Percentiles rank a stretch among this genome's conserved stretches.
Evolutionary conservation across 2,888 invertebrate genomes (phyloP).

Genomic region (Stratiomys singularior): DNA sequence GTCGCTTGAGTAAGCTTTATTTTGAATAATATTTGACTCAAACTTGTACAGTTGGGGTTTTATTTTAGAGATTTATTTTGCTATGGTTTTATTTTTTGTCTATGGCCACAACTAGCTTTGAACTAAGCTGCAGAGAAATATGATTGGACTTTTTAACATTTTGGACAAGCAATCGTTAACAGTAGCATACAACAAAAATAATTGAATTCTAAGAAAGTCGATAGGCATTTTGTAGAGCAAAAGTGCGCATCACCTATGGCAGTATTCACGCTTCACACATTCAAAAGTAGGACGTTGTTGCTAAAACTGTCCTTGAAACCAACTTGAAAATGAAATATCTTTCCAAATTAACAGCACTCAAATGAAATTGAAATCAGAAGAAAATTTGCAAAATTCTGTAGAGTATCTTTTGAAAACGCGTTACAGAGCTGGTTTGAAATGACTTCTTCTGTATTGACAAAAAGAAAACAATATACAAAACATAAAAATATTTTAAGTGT

Average conservation of each 20-base stretch:
- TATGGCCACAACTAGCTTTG: background rate
- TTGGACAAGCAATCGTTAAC: background rate
- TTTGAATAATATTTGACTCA: slow-evolving; percentile 21
- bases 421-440: slow-evolving; percentile 29
- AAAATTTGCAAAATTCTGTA: background rate
- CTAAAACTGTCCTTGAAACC: no score
- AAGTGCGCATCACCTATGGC: no score
- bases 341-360: no score
- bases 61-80: background rate
- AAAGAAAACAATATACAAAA: slow-evolving; percentile 28
- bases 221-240: no score
- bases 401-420: background rate
- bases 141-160: background rate
- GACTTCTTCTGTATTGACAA: slow-evolving; percentile 20
- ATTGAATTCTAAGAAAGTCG: no score
- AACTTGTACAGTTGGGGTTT: background rate
- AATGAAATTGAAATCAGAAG: background rate
- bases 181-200: no score
- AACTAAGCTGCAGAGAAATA: background rate
- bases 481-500: slow-evolving; percentile 40
- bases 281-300: no score
- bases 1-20: background rate
- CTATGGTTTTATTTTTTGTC: background rate
- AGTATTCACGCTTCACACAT: no score
- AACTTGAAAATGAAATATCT: no score